phyloP scores from a whole-genome alignment of 2,888 invertebrate genomes.

The Blastobasis lacticolella region DNA sequence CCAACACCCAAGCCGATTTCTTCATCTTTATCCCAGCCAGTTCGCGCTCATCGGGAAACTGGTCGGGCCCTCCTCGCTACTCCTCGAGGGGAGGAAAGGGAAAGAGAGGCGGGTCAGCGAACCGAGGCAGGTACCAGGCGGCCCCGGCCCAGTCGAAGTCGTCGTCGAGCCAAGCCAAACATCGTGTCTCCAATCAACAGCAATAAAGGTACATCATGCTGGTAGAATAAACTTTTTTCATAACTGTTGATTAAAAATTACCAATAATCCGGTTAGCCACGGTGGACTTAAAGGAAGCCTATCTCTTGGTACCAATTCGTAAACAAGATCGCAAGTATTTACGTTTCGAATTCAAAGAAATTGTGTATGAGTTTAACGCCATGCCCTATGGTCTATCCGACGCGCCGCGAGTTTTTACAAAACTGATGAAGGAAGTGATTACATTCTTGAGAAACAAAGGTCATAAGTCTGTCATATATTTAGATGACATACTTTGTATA shows the following conservation, averaged over 20 bases:
- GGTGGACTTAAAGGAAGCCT: constrained; percentile 8
- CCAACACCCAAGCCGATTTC: neutral
- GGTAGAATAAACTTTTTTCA: constrained; percentile 7
- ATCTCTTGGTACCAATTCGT: constrained; percentile 2
- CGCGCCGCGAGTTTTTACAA: constrained; percentile 4
- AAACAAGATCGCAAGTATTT: constrained; percentile 3
- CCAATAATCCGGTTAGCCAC: constrained; percentile 5
- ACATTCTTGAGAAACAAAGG: constrained; percentile 1
- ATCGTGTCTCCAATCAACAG: constrained; percentile 1
- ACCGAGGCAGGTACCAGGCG: constrained; percentile 11
- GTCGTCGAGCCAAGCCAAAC: neutral
- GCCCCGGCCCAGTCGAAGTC: neutral
- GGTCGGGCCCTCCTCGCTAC: neutral
- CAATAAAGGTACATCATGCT: constrained; percentile 8
- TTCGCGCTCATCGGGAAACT: neutral
- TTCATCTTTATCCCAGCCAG: neutral
- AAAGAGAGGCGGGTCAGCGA: neutral
- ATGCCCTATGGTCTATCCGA: constrained; percentile 1
- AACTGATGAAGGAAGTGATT: constrained; percentile 8
- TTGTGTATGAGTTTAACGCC: neutral
- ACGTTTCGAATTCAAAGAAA: constrained; percentile 1
- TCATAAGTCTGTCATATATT: constrained; percentile 3
- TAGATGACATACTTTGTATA: constrained; percentile 11
- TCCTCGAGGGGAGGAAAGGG: neutral
- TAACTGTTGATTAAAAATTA: constrained; percentile 7